Percentiles rank a stretch among this genome's conserved stretches.
phyloP scores from a whole-genome alignment of 1,140 invertebrate species.

The Brachionus paranguensis region DNA sequence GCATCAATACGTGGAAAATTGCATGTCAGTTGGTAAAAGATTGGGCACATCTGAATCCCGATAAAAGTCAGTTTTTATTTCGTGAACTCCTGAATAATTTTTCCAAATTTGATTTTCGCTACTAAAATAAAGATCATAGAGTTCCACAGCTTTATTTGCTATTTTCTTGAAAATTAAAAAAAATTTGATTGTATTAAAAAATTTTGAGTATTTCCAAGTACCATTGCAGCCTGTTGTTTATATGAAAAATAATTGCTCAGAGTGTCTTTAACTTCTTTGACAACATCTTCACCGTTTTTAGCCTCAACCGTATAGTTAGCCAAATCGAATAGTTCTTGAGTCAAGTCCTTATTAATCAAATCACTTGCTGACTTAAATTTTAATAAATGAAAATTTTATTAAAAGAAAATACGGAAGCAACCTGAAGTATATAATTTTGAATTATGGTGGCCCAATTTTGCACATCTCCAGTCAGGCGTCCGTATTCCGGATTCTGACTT shows the following conservation, averaged over 20 bases:
- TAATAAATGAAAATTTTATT: background rate
- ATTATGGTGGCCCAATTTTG: conserved; percentile 57
- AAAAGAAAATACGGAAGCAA: conserved; percentile 40
- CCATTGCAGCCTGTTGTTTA: conserved; percentile 53
- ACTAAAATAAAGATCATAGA: conserved; percentile 49
- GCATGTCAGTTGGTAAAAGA: conserved; percentile 48
- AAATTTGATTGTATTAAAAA: background rate
- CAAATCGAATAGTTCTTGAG: conserved; percentile 52
- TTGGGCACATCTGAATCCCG: conserved; percentile 55
- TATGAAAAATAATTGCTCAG: conserved; percentile 53
- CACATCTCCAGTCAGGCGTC: conserved; percentile 54
- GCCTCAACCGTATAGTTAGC: conserved; percentile 54
- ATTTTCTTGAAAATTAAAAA: conserved; percentile 47
- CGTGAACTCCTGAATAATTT: conserved; percentile 43
- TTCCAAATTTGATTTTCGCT: conserved; percentile 43
- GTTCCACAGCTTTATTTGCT: conserved; percentile 48
- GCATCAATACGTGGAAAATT: conserved; percentile 50
- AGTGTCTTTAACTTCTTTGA: conserved; percentile 49
- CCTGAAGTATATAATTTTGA: conserved; percentile 57
- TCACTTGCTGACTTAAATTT: conserved; percentile 52
- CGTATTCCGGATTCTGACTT: conserved; percentile 40
- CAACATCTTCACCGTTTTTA: conserved; percentile 52
- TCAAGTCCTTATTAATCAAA: conserved; percentile 54
- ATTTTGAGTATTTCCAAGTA: conserved; percentile 40
- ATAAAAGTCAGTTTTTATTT: conserved; percentile 48